Evolutionary conservation across 2,888 invertebrate genomes (phyloP), one percentile per base, ranked within the genome.

Genomic region (Polyommatus icarus): DNA sequence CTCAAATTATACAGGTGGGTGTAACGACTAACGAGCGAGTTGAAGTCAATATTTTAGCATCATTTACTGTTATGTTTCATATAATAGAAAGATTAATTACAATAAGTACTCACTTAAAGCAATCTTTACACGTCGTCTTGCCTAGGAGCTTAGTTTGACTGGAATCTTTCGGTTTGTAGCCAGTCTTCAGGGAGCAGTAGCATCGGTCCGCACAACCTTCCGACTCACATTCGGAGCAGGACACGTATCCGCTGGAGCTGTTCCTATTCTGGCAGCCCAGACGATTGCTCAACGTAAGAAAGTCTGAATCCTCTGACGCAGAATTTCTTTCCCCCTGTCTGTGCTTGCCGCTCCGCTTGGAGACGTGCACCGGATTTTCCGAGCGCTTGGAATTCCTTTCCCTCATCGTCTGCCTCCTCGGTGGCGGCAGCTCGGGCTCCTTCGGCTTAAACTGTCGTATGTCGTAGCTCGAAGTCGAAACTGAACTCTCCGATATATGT

Each of bases 161-260:
- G 0, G 88, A 81, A 71, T 94, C 94, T 80, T 96, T 96, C 1
- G 89, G 85, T 80, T 89, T 92, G 80, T 91, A 93, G 79, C 95
- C 95, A 4, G 94, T 94, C 32, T 96, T 96, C 79, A 97, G 85
- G 3, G 97, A 97, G 85, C 98, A 98, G 85, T 98, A 98, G 84
- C 98, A 98, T 83, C 97, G 96, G 86, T 98, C 98, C 0, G 97
- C 96, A 85, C 98, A 98, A 18, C 97, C 96, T 83, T 98, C 98
- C 2, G 97, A 97, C 85, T 98, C 98, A 86, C 98, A 98, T 88
- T 98, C 98, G 71, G 98, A 98, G 87, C 98, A 98, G 3, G 97
- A 97, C 0, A 98, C 97, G 86, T 98, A 98, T 83, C 96, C 96
- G 83, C 96, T 96, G 8, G 96, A 96, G 84, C 96, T 96, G 82